A percentile compares a stretch with the other conserved stretches of the same genome.
Evolutionary conservation across 2,888 invertebrate species (phyloP).

Genomic region (Galerucella calmariensis): DNA sequence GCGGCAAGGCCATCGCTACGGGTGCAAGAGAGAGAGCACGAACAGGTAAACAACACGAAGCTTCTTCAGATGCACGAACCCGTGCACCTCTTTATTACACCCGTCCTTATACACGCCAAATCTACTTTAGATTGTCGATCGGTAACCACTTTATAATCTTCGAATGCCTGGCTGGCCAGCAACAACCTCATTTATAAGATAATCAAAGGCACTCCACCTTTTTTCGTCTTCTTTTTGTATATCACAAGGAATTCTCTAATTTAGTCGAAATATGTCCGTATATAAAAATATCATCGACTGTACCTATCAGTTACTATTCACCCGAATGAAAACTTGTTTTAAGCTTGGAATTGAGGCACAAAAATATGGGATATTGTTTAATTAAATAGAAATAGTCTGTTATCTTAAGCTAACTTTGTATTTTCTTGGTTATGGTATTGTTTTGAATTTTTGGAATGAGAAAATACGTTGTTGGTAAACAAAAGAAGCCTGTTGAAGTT

Average conservation of each 20-base stretch:
- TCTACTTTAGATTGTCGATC: conserved; percentile 43
- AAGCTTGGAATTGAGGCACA: no score
- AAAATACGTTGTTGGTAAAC: no score
- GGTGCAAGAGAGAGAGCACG: conserved; percentile 24
- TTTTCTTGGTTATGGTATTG: no score
- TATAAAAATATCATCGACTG: background rate
- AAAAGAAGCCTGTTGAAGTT: no score
- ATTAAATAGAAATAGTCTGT: no score
- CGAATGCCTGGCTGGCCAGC: conserved; percentile 27
- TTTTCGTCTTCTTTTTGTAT: conserved; percentile 13
- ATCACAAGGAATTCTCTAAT: conserved; percentile 23
- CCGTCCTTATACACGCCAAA: conserved; percentile 40
- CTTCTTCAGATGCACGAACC: conserved; percentile 43
- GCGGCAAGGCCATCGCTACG: conserved; percentile 40
- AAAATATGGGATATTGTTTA: no score
- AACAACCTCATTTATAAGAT: conserved; percentile 37
- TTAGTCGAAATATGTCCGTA: conserved; percentile 15
- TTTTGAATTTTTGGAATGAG: no score
- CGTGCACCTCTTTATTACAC: conserved; percentile 40
- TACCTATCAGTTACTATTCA: background rate
- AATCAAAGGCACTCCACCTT: conserved; percentile 27
- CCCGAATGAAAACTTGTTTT: background rate
- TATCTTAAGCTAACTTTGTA: no score
- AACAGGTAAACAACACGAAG: conserved; percentile 41
- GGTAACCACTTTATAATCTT: conserved; percentile 42